Conservation (phyloP, 2,797 vertebrate species). For the Mionectes olivaceus region DNA sequence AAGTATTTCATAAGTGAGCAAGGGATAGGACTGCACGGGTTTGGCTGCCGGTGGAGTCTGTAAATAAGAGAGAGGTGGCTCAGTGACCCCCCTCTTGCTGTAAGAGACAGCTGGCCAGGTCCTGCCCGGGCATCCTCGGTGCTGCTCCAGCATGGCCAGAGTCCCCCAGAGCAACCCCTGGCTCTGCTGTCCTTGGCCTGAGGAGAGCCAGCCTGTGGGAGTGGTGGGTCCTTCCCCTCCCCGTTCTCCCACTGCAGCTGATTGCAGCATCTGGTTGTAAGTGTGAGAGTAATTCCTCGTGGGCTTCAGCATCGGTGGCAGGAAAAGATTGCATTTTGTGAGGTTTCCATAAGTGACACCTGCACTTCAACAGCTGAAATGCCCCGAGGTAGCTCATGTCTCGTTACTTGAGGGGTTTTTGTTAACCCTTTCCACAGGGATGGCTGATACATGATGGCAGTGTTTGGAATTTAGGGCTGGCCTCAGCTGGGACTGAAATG, state of each 20-base stretch:
- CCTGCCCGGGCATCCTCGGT: neutral
- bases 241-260: fast-evolving
- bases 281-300: constrained; percentile 64
- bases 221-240: neutral
- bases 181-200: fast-evolving
- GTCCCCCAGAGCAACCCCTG: neutral
- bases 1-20: neutral
- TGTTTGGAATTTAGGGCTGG: neutral
- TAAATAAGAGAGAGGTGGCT: neutral
- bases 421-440: constrained; percentile 35
- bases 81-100: neutral
- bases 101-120: neutral
- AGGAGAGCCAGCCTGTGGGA: neutral
- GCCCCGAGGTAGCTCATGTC: neutral
- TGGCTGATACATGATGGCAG: neutral
- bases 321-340: neutral
- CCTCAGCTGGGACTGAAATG: neutral
- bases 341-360: constrained; percentile 53
- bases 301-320: constrained; percentile 4
- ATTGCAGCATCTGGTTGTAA: constrained; percentile 64
- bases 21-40: neutral
- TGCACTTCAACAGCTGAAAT: constrained; percentile 54
- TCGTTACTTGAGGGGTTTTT: neutral
- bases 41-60: neutral
- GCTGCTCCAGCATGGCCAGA: neutral